Conservation (phyloP, 2,113 vertebrate genomes). For the Lipophrys pholis region DNA sequence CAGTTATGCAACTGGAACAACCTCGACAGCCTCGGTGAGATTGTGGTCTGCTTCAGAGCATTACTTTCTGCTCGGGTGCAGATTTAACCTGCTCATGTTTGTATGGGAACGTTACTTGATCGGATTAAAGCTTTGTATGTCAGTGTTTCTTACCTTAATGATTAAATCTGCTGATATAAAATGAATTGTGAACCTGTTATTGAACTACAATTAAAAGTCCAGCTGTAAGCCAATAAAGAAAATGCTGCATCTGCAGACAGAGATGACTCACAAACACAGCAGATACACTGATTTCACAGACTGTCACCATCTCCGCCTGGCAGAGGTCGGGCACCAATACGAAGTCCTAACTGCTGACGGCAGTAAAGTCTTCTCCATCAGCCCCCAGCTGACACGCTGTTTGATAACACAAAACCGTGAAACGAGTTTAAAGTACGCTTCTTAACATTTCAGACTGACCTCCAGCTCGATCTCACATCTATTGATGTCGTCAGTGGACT, state of each 20-base stretch:
- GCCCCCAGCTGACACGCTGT: not conserved
- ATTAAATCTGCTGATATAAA: slow-evolving; percentile 7
- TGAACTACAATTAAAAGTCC: slow-evolving; percentile 41
- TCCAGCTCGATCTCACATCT: slow-evolving; percentile 95
- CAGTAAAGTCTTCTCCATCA: too few relatives aligned
- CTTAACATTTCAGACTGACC: slow-evolving; percentile 87
- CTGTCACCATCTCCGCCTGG: too few relatives aligned
- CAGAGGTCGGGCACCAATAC: too few relatives aligned
- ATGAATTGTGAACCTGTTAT: slow-evolving; percentile 5
- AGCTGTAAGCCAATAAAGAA: not conserved
- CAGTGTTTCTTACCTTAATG: not conserved
- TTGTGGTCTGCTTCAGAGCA: not conserved
- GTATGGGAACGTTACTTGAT: too few relatives aligned
- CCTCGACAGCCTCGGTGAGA: not conserved
- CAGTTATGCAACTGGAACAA: slow-evolving; percentile 6
- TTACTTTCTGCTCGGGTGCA: not conserved
- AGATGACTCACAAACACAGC: not conserved
- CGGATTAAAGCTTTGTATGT: too few relatives aligned
- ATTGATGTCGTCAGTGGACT: slow-evolving; percentile 97
- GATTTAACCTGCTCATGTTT: not conserved
- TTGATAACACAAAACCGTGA: not conserved
- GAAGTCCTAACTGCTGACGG: too few relatives aligned
- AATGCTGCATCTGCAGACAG: not conserved
- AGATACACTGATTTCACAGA: too few relatives aligned
- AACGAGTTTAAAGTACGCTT: not conserved